phyloP scores from a whole-genome alignment of 2,888 invertebrate species.

The Thelaira solivaga region DNA sequence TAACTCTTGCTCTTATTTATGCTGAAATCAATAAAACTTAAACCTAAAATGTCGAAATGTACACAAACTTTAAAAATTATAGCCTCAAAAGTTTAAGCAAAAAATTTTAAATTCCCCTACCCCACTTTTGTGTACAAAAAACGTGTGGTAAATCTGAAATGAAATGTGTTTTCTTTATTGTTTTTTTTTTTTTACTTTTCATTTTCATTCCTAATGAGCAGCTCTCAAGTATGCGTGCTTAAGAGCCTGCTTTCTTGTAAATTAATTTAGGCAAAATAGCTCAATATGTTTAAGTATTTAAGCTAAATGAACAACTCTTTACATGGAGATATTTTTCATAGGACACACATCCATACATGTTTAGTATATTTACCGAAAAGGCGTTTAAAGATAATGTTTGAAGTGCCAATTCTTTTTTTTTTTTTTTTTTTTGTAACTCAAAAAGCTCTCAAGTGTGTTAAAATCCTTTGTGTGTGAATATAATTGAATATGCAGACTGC shows the following conservation, averaged over 20 bases:
- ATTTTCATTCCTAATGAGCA: not conserved
- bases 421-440: not conserved
- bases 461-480: constrained; percentile 54
- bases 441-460: constrained; percentile 57
- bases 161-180: not conserved
- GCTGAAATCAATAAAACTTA: too few species aligned
- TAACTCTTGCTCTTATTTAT: too few species aligned
- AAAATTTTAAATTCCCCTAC: too few species aligned
- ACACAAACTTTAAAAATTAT: too few species aligned
- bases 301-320: constrained; percentile 59
- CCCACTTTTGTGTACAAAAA: too few species aligned
- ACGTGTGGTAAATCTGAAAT: too few species aligned
- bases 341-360: not conserved
- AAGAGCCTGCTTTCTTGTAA: constrained; percentile 3
- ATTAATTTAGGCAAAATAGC: constrained; percentile 56
- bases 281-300: constrained; percentile 60
- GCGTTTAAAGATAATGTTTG: constrained; percentile 56
- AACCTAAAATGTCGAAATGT: too few species aligned
- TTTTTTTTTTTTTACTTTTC: not conserved
- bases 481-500: constrained; percentile 54
- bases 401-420: constrained; percentile 41
- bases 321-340: not conserved
- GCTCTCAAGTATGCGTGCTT: constrained; percentile 27
- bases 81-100: too few species aligned
- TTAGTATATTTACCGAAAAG: constrained; percentile 38